Base-by-base conservation (phyloP, 2,113 vertebrate species). In the Zosterops japonicus region DNA sequence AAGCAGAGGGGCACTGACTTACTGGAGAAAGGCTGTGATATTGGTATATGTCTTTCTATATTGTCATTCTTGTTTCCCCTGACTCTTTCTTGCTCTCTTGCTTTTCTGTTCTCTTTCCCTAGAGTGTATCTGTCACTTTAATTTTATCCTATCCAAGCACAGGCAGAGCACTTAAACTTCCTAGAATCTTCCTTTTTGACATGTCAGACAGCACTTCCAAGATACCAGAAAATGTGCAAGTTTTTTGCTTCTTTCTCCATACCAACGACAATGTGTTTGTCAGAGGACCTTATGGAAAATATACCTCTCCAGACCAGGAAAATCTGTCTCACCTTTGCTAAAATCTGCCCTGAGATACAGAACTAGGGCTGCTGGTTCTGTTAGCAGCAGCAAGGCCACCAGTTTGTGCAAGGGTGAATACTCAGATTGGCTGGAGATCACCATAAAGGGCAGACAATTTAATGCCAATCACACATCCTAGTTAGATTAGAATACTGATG, bases 401-500 rank as follows among this genome's bases (percentile, higher is more conserved):
- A 4, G 39, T 90, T 82, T 87, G 50, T 81, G 35, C 83, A 70
- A 42, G 72, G 46, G 49, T 84, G 88, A 75, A 82, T 93, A 55
- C 78, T 89, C 1, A 0, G 79, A 49, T 70, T 95, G 93, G 77
- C 93, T 96, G 74, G 74, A 96, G 96, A 95, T 92, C 83, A 72
- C 41, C 0, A 0, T 70, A 95, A 96, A 95, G 95, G 94, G 93
- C 96, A 96, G 93, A 81, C 80, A 79, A 72, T 94, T 96, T 95
- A 92, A 96, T 96, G 96, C 93, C 88, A 96, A 50, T 96, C 93
- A 95, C 88, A 94, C 46, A 36, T 46, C 47, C 67, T 95, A 55
- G 85, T 78, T 95, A 94, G 87, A 83, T 96, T 93, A 82, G 95
- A 97, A 97, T 97, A 94, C 93, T 92, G 93, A 95, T 95, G 95